Percentiles rank a stretch among this genome's conserved stretches.
Evolutionary conservation across 1,140 invertebrate species (phyloP).

Genomic region (Conus ventricosus): DNA sequence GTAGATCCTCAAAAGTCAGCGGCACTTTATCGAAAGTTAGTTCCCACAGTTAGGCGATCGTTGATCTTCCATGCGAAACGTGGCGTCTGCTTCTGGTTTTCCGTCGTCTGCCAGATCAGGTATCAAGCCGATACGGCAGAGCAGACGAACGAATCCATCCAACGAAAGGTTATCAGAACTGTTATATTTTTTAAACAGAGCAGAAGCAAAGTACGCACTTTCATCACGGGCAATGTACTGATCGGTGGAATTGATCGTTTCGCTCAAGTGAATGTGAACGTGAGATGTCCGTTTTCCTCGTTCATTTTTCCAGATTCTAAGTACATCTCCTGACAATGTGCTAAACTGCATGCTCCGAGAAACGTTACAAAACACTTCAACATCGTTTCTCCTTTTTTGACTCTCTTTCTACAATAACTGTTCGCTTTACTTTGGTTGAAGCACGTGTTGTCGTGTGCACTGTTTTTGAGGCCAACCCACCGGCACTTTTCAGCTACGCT

Average conservation of each 20-base stretch:
- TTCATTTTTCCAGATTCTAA: neutral
- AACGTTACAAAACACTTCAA: neutral
- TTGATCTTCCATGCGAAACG: neutral
- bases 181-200: constrained; percentile 24
- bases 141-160: constrained; percentile 29
- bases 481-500: no score
- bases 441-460: neutral
- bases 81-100: constrained; percentile 23
- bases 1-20: neutral
- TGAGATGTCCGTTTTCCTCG: neutral
- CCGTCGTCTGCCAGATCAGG: neutral
- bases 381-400: neutral
- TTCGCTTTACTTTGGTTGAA: neutral
- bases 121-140: constrained; percentile 16
- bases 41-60: neutral
- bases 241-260: neutral
- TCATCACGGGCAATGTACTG: neutral
- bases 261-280: neutral
- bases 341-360: neutral
- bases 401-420: neutral
- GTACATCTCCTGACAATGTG: neutral
- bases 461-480: neutral
- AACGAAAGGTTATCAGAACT: neutral
- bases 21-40: constrained; percentile 3
- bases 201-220: constrained; percentile 15